phyloP scores from a whole-genome alignment of 2,113 vertebrate genomes.

The Alligator mississippiensis region DNA sequence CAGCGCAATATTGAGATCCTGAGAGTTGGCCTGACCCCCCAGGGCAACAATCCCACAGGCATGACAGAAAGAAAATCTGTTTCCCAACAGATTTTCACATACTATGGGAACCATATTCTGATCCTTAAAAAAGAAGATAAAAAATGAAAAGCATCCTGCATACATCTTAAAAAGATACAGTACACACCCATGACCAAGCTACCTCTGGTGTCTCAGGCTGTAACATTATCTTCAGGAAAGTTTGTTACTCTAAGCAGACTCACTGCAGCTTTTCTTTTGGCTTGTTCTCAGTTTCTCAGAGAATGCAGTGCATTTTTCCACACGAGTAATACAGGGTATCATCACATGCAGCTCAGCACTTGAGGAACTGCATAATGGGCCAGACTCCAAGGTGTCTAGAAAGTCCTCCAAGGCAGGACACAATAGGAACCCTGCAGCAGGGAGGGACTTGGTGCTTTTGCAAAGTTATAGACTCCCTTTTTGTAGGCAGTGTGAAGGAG shows the following conservation, averaged over 20 bases:
- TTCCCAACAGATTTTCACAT: not conserved
- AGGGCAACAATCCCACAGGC: not conserved
- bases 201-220: not conserved
- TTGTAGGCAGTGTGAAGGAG: not conserved
- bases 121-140: not conserved
- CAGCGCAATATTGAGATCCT: too few relatives aligned
- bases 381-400: not conserved
- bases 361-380: not conserved
- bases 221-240: not conserved
- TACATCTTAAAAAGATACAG: not conserved
- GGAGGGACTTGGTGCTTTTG: not conserved
- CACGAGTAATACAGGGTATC: not conserved
- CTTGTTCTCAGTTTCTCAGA: not conserved
- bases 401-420: not conserved
- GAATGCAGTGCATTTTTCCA: not conserved
- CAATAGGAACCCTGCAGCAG: not conserved
- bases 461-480: too few relatives aligned
- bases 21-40: too few relatives aligned
- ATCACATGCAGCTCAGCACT: rapidly evolving
- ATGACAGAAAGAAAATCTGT: not conserved
- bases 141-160: not conserved
- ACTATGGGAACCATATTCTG: not conserved
- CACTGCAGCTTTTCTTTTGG: not conserved
- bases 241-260: not conserved
- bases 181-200: not conserved